Percentiles rank a stretch among this genome's conserved stretches.
Conservation (phyloP, 2,797 vertebrate genomes). For the Argentina silus region DNA sequence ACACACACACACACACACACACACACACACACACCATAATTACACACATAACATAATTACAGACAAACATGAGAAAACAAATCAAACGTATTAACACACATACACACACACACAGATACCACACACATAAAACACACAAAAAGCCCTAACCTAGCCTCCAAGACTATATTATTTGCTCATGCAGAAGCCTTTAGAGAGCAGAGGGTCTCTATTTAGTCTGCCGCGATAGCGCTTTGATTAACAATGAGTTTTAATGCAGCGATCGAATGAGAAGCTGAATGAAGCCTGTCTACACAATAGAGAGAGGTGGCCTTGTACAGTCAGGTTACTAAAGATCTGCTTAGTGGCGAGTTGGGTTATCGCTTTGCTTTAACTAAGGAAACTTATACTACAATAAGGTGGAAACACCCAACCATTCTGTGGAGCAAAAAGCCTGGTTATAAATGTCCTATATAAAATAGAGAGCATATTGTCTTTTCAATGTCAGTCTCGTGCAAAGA, state of each 20-base stretch:
- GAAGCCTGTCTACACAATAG: too few species aligned
- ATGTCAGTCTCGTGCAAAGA: too few species aligned
- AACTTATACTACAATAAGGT: too few species aligned
- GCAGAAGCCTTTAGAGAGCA: constrained; percentile 34
- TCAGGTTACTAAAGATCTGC: too few species aligned
- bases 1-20: constrained; percentile 2
- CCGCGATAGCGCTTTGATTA: neutral
- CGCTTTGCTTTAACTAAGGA: too few species aligned
- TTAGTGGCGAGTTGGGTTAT: too few species aligned
- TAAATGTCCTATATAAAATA: too few species aligned
- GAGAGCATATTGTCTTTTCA: too few species aligned
- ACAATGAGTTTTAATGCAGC: neutral
- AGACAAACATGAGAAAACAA: constrained; percentile 18
- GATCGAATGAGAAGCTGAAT: neutral
- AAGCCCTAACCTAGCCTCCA: constrained; percentile 18
- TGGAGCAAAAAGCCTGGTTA: too few species aligned
- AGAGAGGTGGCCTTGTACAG: too few species aligned
- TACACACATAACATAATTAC: constrained; percentile 3
- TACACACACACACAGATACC: neutral
- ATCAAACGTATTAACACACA: constrained; percentile 10
- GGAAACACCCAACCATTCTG: too few species aligned
- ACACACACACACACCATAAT: neutral
- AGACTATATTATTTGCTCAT: constrained; percentile 31
- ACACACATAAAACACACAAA: constrained; percentile 30
- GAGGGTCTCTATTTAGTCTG: neutral